Evolutionary conservation across 2,888 invertebrate genomes (phyloP), one percentile per base, ranked within the genome.

Genomic region (Opisthograptis luteolata): DNA sequence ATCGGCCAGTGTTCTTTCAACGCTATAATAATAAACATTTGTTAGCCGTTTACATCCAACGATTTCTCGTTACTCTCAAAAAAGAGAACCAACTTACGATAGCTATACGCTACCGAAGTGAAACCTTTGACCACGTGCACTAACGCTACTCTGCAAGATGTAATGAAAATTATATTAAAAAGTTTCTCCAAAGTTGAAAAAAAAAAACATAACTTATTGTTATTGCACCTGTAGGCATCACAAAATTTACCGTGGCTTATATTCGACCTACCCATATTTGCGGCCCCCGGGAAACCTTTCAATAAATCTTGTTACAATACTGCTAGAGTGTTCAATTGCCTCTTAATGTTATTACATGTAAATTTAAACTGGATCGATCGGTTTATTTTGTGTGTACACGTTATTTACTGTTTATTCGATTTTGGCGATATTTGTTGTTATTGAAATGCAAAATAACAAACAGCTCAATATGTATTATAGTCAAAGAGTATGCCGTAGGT

Each of bases 281-380:
- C 42, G 57, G 57, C 50, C 43, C 30, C 49, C 37, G 40, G 48
- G 43, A 45, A 53, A 53, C 59, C 55, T 47, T 55, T 46, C 53
- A 55, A 62, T 62, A 62, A 62, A 62, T 62, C 59, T 52, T 56
- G 44, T 49, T 54, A 58, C 44, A 58, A 55, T 55, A 51, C 53
- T 49, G 53, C 39, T 49, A 46, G 35, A 49, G 44, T 59, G 51
- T 42, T 59, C 57, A 49, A 59, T 45, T 59, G 51, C 44, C 47
- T 41, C 49, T 39, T 53, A 50, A 35, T 49, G 55, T 46, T 55
- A 48, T 45, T 51, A 46, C 42, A 40, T 53, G 50, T 22, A 47
- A 60, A 51, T 56, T 44, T 37, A 49, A 52, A 53, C 47, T 27
- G 35, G 34, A 43, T 40, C 46, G 27, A 49, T 50, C 22, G 37